Conservation (phyloP, 1,140 invertebrate genomes). For the Lasioglossum baleicum region DNA sequence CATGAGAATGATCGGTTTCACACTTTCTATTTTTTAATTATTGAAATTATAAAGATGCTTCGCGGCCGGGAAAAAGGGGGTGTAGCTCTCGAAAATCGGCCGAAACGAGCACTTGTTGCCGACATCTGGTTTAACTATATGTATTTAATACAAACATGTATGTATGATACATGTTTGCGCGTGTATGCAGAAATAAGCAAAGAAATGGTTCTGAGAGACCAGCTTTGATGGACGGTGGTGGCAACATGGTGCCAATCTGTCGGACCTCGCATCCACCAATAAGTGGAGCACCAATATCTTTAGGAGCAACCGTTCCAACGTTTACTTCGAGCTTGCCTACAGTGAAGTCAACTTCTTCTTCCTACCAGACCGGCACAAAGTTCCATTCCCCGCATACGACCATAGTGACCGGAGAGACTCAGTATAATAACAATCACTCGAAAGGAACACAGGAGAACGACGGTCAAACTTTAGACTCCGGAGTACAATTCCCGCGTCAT, state of each 20-base stretch:
- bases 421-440: conserved; percentile 66
- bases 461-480: conserved; percentile 66
- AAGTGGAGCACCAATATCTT: conserved; percentile 64
- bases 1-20: too few species aligned
- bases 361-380: conserved; percentile 77
- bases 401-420: conserved; percentile 56
- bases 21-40: too few species aligned
- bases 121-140: too few species aligned
- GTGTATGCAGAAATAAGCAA: conserved; percentile 72
- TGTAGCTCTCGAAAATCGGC: too few species aligned
- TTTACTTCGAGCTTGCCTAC: conserved; percentile 71
- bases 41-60: too few species aligned
- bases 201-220: conserved; percentile 73
- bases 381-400: conserved; percentile 75
- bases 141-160: background rate
- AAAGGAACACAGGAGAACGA: conserved; percentile 72
- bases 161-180: background rate
- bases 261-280: conserved; percentile 72
- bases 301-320: conserved; percentile 64
- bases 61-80: too few species aligned
- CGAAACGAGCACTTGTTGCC: too few species aligned
- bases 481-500: conserved; percentile 75
- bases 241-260: conserved; percentile 72
- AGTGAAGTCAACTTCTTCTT: conserved; percentile 73
- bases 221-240: conserved; percentile 50